These are phyloP conservation scores for Zaprionus tsacasi DNA, from an alignment of 1,140 invertebrate species.

Conservation along the genomic window DNA sequence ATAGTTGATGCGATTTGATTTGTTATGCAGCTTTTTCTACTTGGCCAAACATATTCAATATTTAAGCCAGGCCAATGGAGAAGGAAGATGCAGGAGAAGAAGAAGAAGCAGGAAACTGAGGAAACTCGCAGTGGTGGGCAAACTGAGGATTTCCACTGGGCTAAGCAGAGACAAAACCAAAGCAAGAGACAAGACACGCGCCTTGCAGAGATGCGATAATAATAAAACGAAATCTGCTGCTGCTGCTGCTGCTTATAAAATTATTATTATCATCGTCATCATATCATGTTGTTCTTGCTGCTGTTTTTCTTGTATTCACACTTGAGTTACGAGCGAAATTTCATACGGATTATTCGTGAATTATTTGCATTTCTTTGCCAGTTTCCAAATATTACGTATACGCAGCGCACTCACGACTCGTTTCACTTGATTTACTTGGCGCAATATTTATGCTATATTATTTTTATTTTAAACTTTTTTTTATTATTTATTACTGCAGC, in stretches of 20 bases:
- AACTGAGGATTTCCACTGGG: conserved; percentile 15
- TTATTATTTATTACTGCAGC: not conserved
- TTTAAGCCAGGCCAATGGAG: conserved; percentile 23
- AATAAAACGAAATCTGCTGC: not conserved
- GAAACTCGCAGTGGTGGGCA: not conserved
- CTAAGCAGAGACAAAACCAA: conserved; percentile 23
- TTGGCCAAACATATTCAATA: conserved; percentile 31
- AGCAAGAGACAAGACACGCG: not conserved
- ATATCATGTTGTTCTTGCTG: not conserved
- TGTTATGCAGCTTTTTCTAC: conserved; percentile 41
- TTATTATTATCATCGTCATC: conserved; percentile 18
- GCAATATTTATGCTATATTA: not conserved
- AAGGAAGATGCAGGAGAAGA: not conserved
- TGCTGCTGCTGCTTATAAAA: not conserved
- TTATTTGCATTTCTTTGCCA: conserved; percentile 26
- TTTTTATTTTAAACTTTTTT: not conserved
- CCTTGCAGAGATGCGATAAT: not conserved
- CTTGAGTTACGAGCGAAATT: conserved; percentile 30
- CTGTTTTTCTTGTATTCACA: conserved; percentile 9
- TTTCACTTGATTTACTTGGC: conserved; percentile 48
- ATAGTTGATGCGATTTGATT: conserved; percentile 51
- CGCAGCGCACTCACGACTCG: conserved; percentile 15
- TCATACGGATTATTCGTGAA: conserved; percentile 9
- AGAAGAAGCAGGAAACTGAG: not conserved
- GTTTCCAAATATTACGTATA: conserved; percentile 63